Conservation (phyloP, 1,140 invertebrate species). For the Drosophila equinoxialis region DNA sequence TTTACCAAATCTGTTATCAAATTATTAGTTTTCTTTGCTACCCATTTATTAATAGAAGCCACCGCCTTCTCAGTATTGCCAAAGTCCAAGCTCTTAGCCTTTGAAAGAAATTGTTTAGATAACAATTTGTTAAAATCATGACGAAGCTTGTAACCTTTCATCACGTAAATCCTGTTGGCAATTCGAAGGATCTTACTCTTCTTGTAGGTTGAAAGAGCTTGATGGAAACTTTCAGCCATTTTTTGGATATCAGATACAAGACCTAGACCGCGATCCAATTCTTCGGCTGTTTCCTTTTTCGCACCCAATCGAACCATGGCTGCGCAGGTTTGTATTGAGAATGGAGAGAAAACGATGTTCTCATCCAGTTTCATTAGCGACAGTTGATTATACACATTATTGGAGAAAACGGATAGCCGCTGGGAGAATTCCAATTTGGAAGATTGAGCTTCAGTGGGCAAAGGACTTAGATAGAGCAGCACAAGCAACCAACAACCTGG, state of each 20-base stretch:
- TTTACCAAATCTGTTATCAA: constrained; percentile 86
- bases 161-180: constrained; percentile 74
- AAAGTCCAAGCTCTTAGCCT: constrained; percentile 84
- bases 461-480: constrained; percentile 35
- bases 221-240: constrained; percentile 63
- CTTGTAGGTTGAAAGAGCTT: constrained; percentile 53
- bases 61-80: constrained; percentile 65
- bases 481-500: constrained; percentile 48
- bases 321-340: constrained; percentile 84
- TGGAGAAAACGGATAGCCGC: constrained; percentile 57
- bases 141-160: constrained; percentile 46
- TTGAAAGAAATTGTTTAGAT: constrained; percentile 63
- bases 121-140: constrained; percentile 58
- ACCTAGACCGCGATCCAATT: constrained; percentile 84
- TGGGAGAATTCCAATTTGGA: constrained; percentile 47
- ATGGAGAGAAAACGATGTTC: constrained; percentile 82
- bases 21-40: constrained; percentile 84
- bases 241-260: constrained; percentile 64
- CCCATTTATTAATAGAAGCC: constrained; percentile 85
- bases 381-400: constrained; percentile 56
- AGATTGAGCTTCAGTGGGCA: background rate
- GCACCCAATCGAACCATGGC: constrained; percentile 85
- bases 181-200: constrained; percentile 66
- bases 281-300: constrained; percentile 83
- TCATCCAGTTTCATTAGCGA: constrained; percentile 48